Evolutionary conservation across 2,113 vertebrate genomes (phyloP), one percentile per base, ranked within the genome.

Genomic region (Ranitomeya variabilis): DNA sequence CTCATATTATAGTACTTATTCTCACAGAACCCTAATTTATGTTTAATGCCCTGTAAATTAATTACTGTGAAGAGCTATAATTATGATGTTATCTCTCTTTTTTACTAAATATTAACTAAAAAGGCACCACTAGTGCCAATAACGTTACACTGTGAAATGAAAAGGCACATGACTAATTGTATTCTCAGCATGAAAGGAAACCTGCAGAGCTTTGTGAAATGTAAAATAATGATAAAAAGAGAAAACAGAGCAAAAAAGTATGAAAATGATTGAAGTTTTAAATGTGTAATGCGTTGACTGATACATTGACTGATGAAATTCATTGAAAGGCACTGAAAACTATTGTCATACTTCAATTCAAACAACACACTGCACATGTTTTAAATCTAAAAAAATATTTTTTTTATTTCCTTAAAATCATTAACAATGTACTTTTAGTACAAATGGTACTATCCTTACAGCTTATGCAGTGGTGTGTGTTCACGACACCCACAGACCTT

Each of bases 11-110:
- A 85, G 2, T 16, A 86, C 60, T 87, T 89, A 84, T 55, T 87
- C 93, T 87, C 51, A 82, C 21, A 45, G 57, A 90, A 77, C 88
- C 88, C 80, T 92, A 90, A 93, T 93, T 91, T 90, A 90, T 89
- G 76, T 90, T 88, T 89, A 91, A 90, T 91, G 83, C 67, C 90
- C 92, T 91, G 8, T 86, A 92, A 93, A 92, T 92, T 91, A 92
- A 92, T 92, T 92, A 90, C 37, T 89, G 18, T 74, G 78, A 91
- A 91, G 85, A 90, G 91, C 91, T 64, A 90, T 90, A 93, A 90
- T 89, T 91, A 86, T 64, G 85, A 89, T 90, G 55, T 37, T 74
- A 81, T 23, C 23, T 66, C 23, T 62, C 51, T 37, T 2, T 2
- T 85, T 89, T 80, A 86, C 64, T 9, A 85, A 87, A 67, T 87